These are phyloP conservation scores for Lasioglossum leucozonium DNA, from an alignment of 2,888 invertebrate genomes.

Conservation along the genomic window DNA sequence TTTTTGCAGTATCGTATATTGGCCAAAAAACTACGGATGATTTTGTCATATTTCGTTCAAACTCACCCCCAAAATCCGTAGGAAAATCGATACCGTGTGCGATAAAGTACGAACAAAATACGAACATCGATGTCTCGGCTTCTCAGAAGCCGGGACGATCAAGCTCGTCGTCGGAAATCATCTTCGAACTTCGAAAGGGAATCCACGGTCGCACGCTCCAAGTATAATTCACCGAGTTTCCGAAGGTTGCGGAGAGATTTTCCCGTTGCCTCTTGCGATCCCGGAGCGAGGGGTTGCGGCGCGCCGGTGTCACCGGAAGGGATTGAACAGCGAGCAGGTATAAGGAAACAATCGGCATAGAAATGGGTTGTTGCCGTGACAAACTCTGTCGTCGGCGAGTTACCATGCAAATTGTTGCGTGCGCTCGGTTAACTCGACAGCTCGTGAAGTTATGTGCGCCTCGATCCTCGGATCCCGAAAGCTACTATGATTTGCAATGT, in stretches of 20 bases:
- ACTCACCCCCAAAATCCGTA: neutral
- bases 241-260: slow-evolving; percentile 6
- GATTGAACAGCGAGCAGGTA: slow-evolving; percentile 51
- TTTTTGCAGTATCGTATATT: too few relatives aligned
- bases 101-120: neutral
- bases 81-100: neutral
- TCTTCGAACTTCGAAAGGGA: neutral
- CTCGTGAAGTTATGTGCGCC: slow-evolving; percentile 34
- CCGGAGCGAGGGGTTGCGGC: neutral
- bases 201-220: neutral
- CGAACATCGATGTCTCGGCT: neutral
- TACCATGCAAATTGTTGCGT: slow-evolving; percentile 72
- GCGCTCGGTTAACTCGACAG: slow-evolving; percentile 56
- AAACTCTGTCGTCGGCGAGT: slow-evolving; percentile 54
- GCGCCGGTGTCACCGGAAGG: slow-evolving; percentile 28
- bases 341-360: slow-evolving; percentile 79
- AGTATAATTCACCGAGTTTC: slow-evolving; percentile 33
- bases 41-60: too few relatives aligned
- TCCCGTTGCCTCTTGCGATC: slow-evolving; percentile 19
- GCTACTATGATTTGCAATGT: neutral
- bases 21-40: too few relatives aligned
- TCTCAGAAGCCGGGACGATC: neutral
- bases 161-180: neutral
- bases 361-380: slow-evolving; percentile 75
- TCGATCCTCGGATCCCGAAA: neutral